These are phyloP conservation scores for Addax nasomaculatus DNA, from an alignment of 2,113 vertebrate genomes.

Conservation along the genomic window DNA sequence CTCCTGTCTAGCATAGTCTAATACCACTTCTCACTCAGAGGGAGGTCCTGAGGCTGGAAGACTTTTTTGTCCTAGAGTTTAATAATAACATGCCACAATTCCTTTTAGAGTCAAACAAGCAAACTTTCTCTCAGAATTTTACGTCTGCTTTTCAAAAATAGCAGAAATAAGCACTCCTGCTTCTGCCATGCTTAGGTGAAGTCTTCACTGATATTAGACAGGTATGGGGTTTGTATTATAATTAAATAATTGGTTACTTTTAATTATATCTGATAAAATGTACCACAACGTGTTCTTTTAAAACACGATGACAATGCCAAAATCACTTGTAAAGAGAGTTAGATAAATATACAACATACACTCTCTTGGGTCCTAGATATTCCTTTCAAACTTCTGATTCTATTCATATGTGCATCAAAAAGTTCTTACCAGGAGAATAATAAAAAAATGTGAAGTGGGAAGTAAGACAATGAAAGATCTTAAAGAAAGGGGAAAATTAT, in stretches of 20 bases:
- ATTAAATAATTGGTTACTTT: background rate
- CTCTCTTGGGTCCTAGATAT: background rate
- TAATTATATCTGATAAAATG: background rate
- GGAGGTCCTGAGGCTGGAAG: background rate
- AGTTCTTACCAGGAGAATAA: background rate
- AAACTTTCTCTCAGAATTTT: background rate
- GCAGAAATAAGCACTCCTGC: background rate
- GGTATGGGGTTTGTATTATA: background rate
- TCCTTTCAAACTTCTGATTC: background rate
- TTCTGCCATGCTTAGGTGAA: background rate
- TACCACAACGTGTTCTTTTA: background rate
- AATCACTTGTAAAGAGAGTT: background rate
- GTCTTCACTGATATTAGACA: background rate
- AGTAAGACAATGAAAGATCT: background rate
- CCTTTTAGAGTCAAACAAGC: background rate
- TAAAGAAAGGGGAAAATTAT: background rate
- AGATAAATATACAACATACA: background rate
- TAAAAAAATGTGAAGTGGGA: background rate
- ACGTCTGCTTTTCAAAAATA: background rate
- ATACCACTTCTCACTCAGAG: background rate
- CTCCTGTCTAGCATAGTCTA: background rate
- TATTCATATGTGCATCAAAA: background rate
- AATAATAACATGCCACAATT: background rate
- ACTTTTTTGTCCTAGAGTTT: background rate
- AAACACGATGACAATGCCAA: background rate